Percentiles rank a stretch among this genome's conserved stretches.
phyloP scores from a whole-genome alignment of 2,113 vertebrate species.

The Morone saxatilis region DNA sequence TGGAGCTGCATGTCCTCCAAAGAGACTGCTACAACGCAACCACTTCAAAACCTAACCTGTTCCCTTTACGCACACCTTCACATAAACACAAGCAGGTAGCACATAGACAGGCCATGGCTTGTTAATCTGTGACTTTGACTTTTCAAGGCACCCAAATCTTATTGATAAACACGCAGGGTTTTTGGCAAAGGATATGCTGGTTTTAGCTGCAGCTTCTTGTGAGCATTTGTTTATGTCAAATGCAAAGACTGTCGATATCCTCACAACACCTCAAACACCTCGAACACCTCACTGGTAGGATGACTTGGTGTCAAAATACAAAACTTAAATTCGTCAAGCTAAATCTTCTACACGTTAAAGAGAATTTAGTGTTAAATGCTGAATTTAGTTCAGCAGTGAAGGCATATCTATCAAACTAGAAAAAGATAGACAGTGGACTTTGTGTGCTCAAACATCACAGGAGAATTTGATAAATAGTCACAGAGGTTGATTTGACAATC shows the following conservation, averaged over 20 bases:
- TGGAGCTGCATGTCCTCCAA: conserved; percentile 72
- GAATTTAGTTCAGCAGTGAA: too few species aligned
- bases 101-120: conserved; percentile 62
- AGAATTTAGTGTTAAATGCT: too few species aligned
- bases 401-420: neutral
- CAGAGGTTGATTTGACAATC: conserved; percentile 64
- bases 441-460: neutral
- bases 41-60: conserved; percentile 72
- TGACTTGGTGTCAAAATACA: neutral
- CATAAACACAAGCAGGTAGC: conserved; percentile 53
- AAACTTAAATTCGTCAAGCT: neutral
- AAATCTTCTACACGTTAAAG: neutral
- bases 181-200: neutral
- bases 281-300: neutral
- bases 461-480: conserved; percentile 52
- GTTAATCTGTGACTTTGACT: conserved; percentile 64
- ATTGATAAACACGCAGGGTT: conserved; percentile 19
- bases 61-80: conserved; percentile 57
- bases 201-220: neutral
- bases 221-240: neutral
- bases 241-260: neutral
- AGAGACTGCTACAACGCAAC: conserved; percentile 63
- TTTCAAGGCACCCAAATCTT: conserved; percentile 29
- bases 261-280: too few species aligned
- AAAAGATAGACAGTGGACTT: neutral